Base-by-base conservation (phyloP, 1,140 invertebrate species). In the Dufourea novaeangliae region DNA sequence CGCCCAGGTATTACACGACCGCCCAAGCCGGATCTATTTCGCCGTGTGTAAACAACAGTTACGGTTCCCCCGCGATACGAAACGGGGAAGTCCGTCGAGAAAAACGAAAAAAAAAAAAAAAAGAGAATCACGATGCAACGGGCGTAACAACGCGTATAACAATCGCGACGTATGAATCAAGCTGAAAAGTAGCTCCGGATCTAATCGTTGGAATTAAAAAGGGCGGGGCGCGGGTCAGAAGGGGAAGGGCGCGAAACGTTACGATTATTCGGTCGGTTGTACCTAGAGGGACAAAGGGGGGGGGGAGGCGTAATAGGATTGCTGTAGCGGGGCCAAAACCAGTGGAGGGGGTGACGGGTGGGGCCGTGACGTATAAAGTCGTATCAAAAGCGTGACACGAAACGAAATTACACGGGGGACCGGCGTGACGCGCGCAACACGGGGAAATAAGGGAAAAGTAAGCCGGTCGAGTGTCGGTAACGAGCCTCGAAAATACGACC, bases 161-260 rank as follows among this genome's bases (percentile, higher is more conserved):
- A 41, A 52, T 59, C 25, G n/a, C 37, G 22, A 25, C 34, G 75
- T 54, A 66, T 57, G 63, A 83, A 82, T 73, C 74, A 57, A 37
- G 34, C 46, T 59, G 59, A 83, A 83, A 78, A 83, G 61, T 79
- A 72, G 59, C 37, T 39, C 6, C 20, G 66, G 20, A 74, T 79
- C 75, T 73, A 83, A 83, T 84, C 74, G 67, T 54, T 44, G 61
- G 64, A 70, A 80, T 84, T 74, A 78, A 84, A 84, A 80, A 41
- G 68, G 67, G 46, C 25, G 1, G n/a, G n/a, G n/a, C n/a, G n/a
- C n/a, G n/a, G n/a, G n/a, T n/a, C n/a, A n/a, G n/a, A n/a, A n/a
- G n/a, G n/a, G n/a, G n/a, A n/a, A n/a, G n/a, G n/a, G n/a, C 22
- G 11, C 14, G 56, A 63, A 54, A 56, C 68, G 54, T 8, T 66